phyloP scores from a whole-genome alignment of 2,888 invertebrate species.

The Cosmia trapezina region DNA sequence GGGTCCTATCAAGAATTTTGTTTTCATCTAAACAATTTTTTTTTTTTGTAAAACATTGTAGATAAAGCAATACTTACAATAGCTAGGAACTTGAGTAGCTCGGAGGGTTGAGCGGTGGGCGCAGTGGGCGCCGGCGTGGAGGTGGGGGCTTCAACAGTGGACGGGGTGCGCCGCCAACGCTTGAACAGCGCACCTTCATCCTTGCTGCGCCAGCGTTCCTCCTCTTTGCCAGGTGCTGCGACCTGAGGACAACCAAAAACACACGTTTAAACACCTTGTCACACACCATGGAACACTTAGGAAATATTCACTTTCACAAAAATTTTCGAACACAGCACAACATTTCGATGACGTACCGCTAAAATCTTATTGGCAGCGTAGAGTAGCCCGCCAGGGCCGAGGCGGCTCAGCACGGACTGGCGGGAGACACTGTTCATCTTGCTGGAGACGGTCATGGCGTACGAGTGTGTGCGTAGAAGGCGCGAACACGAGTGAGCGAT shows the following conservation, averaged over 20 bases:
- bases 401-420: slow-evolving; percentile 86
- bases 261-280: slow-evolving; percentile 82
- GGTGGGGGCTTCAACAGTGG: slow-evolving; percentile 76
- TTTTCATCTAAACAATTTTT: no score
- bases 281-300: slow-evolving; percentile 72
- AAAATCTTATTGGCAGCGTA: slow-evolving; percentile 88
- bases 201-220: slow-evolving; percentile 86
- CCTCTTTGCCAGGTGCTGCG: slow-evolving; percentile 88
- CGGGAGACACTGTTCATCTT: slow-evolving; percentile 90
- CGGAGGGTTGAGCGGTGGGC: slow-evolving; percentile 80
- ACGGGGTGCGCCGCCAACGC: slow-evolving; percentile 84
- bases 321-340: slow-evolving; percentile 70
- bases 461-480: slow-evolving; percentile 77
- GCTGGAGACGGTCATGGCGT: slow-evolving; percentile 88
- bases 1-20: no score
- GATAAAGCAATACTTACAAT: slow-evolving; percentile 92
- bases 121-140: slow-evolving; percentile 73
- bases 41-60: background rate
- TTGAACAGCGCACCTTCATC: slow-evolving; percentile 87
- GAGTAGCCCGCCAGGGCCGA: slow-evolving; percentile 87
- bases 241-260: slow-evolving; percentile 87
- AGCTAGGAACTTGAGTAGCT: slow-evolving; percentile 93
- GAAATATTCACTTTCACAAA: slow-evolving; percentile 71
- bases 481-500: slow-evolving; percentile 81
- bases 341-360: slow-evolving; percentile 86